Base-by-base conservation (phyloP, 2,797 vertebrate genomes). In the Orestias chungarensis region DNA sequence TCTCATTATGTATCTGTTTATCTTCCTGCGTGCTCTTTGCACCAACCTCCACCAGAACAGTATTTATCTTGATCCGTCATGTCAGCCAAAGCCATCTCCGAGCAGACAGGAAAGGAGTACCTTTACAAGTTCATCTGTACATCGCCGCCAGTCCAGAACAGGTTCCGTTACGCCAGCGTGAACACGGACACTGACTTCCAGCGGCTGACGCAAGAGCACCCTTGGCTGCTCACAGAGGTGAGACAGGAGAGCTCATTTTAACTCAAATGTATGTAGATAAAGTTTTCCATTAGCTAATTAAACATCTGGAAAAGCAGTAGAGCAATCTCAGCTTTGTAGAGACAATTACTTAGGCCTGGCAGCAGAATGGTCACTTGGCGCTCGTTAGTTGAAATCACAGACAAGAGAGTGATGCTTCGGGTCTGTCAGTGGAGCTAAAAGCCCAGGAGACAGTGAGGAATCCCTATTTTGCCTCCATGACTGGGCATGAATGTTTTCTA, bases 71-170 rank as follows among this genome's bases (percentile, higher is more conserved):
- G 9, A 83, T 72, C 81, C 79, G 87, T 73, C 88, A 95, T 95
- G 94, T 95, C 94, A 27, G 94, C 94, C 82, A 95, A 95, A 91
- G 94, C 94, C 81, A 94, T 95, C 86, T 94, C 93, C 0, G 94
- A 95, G 83, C 93, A 98, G 94, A 98, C 96, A 0, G 97, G 96
- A 62, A 99, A 99, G 83, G 98, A 99, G 83, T 97, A 98, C 89
- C 91, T 99, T 68, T 99, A 97, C 81, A 99, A 97, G 80, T 93
- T 96, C 78, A 98, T 99, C 92, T 96, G 96, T 71, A 97, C 97
- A 0, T 93, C 96, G 2, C 96, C 95, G 0, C 94, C 96, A 2
- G 92, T 99, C 85, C 98, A 99, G 95, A 99, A 99, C 94, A 91
- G 95, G 35, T 99, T 98, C 92, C 94, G 94, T 75, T 97, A 96